Evolutionary conservation across 2,113 vertebrate genomes (phyloP).

Genomic region (Haplochromis vanheusdeni): DNA sequence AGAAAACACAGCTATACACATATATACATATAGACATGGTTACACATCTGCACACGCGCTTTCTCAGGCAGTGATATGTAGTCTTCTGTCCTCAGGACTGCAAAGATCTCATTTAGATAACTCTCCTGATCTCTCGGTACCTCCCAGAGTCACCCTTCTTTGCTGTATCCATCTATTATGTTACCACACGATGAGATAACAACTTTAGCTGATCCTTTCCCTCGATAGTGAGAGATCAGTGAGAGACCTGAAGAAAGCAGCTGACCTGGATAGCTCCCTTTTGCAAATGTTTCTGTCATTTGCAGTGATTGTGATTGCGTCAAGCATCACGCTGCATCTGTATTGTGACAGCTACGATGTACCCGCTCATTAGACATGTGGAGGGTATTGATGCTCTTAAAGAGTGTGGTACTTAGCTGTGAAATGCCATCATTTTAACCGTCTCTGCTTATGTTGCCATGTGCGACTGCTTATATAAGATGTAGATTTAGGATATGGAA

Average conservation of each 20-base stretch:
- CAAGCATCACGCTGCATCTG: background rate
- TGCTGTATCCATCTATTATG: constrained; percentile 19
- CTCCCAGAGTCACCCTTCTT: background rate
- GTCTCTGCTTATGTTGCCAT: background rate
- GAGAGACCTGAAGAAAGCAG: background rate
- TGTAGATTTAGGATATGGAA: background rate
- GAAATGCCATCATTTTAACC: constrained; percentile 32
- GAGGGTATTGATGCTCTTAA: background rate
- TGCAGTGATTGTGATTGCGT: background rate
- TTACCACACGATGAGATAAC: constrained; percentile 7
- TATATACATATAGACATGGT: background rate
- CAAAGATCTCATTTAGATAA: constrained; percentile 60
- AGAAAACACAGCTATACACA: background rate
- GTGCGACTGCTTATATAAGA: background rate
- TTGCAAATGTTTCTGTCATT: background rate
- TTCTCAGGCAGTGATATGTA: background rate
- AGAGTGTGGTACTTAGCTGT: background rate
- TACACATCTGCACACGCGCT: background rate
- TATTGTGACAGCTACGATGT: background rate
- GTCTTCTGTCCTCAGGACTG: constrained; percentile 4
- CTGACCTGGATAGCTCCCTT: background rate
- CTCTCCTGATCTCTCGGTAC: constrained; percentile 9
- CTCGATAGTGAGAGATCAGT: background rate
- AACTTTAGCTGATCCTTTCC: background rate
- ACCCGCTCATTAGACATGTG: background rate